phyloP scores from a whole-genome alignment of 2,888 invertebrate genomes.

The Nesidiocoris tenuis region DNA sequence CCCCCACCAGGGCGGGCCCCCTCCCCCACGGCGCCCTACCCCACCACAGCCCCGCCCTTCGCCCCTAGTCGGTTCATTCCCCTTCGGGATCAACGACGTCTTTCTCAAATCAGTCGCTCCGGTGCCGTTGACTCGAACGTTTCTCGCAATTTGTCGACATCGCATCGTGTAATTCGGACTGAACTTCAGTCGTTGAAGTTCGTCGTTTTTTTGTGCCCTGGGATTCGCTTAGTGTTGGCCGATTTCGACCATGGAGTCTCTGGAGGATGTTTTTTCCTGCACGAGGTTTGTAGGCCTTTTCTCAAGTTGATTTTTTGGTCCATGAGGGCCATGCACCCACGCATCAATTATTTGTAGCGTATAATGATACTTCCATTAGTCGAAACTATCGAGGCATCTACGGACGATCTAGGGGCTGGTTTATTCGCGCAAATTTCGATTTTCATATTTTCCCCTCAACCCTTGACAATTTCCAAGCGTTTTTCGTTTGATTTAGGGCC shows the following conservation, averaged over 20 bases:
- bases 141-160: not conserved
- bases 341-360: too few species aligned
- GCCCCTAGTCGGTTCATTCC: conserved; percentile 2
- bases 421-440: too few species aligned
- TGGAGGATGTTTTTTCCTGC: conserved; percentile 42
- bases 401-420: too few species aligned
- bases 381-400: too few species aligned
- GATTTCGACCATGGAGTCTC: conserved; percentile 41
- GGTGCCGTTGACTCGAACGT: conserved; percentile 9
- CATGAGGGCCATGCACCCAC: not conserved
- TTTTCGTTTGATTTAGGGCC: too few species aligned
- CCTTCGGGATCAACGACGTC: not conserved
- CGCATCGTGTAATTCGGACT: not conserved
- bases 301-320: not conserved
- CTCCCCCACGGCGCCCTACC: too few species aligned
- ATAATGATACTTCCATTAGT: too few species aligned
- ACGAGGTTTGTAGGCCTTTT: conserved; percentile 36
- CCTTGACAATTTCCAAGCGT: too few species aligned
- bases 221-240: not conserved
- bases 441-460: too few species aligned
- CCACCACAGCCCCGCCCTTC: conserved; percentile 2
- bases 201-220: not conserved
- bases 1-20: too few species aligned
- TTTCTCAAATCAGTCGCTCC: conserved; percentile 7
- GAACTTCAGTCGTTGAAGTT: not conserved